These are phyloP conservation scores for Tadarida brasiliensis DNA, from an alignment of 2,797 vertebrate genomes.

Conservation along the genomic window DNA sequence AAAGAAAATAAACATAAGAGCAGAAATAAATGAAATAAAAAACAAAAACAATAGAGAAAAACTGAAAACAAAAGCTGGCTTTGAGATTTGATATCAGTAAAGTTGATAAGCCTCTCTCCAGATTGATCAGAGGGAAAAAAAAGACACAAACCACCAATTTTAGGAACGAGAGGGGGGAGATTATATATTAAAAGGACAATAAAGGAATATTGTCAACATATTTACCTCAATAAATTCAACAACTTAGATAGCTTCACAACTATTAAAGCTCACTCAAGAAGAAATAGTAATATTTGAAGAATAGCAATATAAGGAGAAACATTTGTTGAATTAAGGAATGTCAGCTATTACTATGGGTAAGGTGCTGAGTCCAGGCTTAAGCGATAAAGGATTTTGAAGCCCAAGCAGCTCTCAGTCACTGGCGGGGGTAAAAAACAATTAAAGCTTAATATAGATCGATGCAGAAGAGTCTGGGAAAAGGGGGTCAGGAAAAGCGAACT, in stretches of 20 bases:
- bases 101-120: neutral
- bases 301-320: neutral
- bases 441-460: neutral
- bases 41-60: slow-evolving; percentile 24
- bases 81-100: neutral
- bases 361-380: neutral
- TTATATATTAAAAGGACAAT: neutral
- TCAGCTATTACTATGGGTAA: neutral
- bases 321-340: neutral
- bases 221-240: neutral
- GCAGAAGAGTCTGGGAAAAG: neutral
- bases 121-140: neutral
- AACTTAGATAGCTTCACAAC: neutral
- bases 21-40: neutral
- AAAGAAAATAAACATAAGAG: slow-evolving; percentile 24
- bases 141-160: neutral
- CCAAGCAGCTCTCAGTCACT: neutral
- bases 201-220: neutral
- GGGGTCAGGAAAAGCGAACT: neutral
- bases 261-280: neutral
- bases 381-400: neutral
- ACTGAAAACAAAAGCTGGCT: neutral
- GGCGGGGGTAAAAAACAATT: too few species aligned
- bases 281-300: neutral
- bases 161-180: neutral